Conservation (phyloP, 2,888 invertebrate genomes). For the Galerucella calmariensis region DNA sequence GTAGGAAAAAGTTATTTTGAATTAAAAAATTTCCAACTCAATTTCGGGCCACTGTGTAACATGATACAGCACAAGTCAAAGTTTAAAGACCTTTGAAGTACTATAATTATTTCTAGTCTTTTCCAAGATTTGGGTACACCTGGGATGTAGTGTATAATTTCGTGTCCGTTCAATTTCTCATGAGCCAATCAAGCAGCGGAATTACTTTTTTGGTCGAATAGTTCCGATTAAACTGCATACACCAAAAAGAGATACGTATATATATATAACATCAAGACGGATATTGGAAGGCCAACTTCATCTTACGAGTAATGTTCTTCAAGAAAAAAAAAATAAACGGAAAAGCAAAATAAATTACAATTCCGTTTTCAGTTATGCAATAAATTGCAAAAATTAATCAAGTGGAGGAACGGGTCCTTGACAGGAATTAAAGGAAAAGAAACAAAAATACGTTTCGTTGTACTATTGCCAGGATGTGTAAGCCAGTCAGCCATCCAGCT, state of each 20-base stretch:
- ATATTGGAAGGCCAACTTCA: conserved; percentile 45
- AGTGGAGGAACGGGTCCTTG: conserved; percentile 53
- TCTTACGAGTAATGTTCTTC: conserved; percentile 38
- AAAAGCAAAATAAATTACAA: conserved; percentile 53
- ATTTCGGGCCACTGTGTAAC: too few relatives aligned
- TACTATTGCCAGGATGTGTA: conserved; percentile 54
- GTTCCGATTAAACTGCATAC: conserved; percentile 47
- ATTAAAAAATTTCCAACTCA: too few relatives aligned
- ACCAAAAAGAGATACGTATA: conserved; percentile 39
- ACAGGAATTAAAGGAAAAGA: conserved; percentile 56
- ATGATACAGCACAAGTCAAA: too few relatives aligned
- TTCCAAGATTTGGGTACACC: too few relatives aligned
- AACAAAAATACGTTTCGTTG: conserved; percentile 53
- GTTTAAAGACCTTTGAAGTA: too few relatives aligned
- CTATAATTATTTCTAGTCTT: too few relatives aligned
- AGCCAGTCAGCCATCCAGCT: conserved; percentile 41
- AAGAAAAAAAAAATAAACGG: conserved; percentile 34
- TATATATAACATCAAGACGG: conserved; percentile 45
- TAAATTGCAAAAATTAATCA: conserved; percentile 61
- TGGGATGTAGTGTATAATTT: neutral
- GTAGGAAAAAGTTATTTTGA: too few relatives aligned
- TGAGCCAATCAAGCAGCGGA: conserved; percentile 47
- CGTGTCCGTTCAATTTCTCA: conserved; percentile 37
- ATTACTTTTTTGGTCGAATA: conserved; percentile 48
- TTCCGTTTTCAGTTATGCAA: conserved; percentile 56